These are phyloP conservation scores for Rhopalosiphum nymphaeae DNA, from an alignment of 2,888 invertebrate genomes.

Conservation along the genomic window DNA sequence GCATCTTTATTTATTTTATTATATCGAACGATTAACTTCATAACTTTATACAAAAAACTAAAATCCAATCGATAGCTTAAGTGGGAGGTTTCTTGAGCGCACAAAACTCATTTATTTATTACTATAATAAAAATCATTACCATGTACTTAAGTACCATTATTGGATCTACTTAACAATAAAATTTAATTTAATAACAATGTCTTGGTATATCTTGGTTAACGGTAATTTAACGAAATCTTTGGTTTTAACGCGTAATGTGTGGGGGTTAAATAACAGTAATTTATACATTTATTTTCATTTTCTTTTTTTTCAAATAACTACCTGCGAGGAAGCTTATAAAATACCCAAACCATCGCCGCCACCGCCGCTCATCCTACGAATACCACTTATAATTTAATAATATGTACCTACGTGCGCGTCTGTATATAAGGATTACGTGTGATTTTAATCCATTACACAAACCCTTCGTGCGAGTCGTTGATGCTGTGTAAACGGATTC, in stretches of 20 bases:
- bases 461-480: background rate
- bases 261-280: background rate
- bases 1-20: too few species aligned
- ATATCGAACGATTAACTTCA: background rate
- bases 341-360: background rate
- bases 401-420: background rate
- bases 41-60: background rate
- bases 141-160: background rate
- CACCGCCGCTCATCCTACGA: background rate
- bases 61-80: background rate
- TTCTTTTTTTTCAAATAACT: background rate
- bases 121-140: background rate
- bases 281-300: background rate
- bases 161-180: background rate
- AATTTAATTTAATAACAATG: background rate
- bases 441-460: slow-evolving; percentile 38
- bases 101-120: background rate
- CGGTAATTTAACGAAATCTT: background rate
- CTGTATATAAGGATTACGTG: background rate
- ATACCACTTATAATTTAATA: slow-evolving; percentile 5
- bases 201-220: background rate
- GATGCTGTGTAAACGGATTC: slow-evolving; percentile 21
- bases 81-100: background rate
- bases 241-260: background rate
- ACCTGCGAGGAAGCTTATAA: background rate